Percentiles rank a stretch among this genome's conserved stretches.
Conservation (phyloP, 2,113 vertebrate genomes). For the Nothobranchius furzeri region DNA sequence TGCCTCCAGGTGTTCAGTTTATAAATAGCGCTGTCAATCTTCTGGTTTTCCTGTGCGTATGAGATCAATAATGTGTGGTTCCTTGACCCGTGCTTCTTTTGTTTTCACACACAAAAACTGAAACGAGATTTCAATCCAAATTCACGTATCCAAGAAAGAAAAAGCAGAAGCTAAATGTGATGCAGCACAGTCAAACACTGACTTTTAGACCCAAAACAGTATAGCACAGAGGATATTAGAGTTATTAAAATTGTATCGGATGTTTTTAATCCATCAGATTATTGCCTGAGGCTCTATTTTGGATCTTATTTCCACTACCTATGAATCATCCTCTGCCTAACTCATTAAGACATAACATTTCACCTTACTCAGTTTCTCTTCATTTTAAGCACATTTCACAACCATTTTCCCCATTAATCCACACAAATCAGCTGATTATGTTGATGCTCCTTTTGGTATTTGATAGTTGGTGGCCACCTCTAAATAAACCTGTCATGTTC, state of each 20-base stretch:
- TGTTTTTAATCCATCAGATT: neutral
- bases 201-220: neutral
- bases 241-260: slow-evolving; percentile 11
- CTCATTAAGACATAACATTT: no score
- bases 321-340: no score
- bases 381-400: neutral
- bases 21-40: slow-evolving; percentile 16
- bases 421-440: neutral
- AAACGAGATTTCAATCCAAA: neutral
- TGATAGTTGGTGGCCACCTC: neutral
- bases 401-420: neutral
- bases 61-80: slow-evolving; percentile 16
- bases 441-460: neutral
- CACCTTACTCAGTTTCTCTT: neutral
- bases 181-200: neutral
- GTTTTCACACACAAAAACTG: neutral
- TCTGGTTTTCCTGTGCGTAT: slow-evolving; percentile 6
- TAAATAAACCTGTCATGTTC: neutral
- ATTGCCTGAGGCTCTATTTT: no score
- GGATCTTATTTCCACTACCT: no score
- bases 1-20: slow-evolving; percentile 20
- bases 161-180: no score
- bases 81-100: slow-evolving; percentile 9
- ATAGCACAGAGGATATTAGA: neutral
- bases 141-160: no score